Percentiles rank a stretch among this genome's conserved stretches.
Conservation (phyloP, 2,888 invertebrate genomes). For the Coleophora deauratella region DNA sequence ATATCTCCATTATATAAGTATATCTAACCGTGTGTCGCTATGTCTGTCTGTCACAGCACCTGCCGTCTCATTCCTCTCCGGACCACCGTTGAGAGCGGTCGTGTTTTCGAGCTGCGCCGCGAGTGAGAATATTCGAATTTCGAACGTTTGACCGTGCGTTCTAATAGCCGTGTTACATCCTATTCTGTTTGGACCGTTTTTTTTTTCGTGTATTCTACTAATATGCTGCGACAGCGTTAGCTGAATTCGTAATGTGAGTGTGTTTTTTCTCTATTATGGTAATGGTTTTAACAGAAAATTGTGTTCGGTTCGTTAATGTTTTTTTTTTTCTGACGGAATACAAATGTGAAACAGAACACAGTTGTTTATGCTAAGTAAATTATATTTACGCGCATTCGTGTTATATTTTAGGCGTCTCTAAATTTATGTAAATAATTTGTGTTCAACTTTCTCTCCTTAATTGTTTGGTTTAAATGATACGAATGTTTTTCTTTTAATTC, state of each 20-base stretch:
- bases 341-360: slow-evolving; percentile 18
- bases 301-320: slow-evolving; percentile 30
- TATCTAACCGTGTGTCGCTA: background rate
- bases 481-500: too few species aligned
- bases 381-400: too few species aligned
- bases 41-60: slow-evolving; percentile 17
- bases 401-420: too few species aligned
- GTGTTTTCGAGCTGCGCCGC: slow-evolving; percentile 25
- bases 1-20: background rate
- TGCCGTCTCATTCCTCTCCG: slow-evolving; percentile 45
- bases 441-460: too few species aligned
- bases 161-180: slow-evolving; percentile 42
- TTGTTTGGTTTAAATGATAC: too few species aligned
- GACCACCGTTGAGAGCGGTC: slow-evolving; percentile 34
- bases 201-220: slow-evolving; percentile 30
- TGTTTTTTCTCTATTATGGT: slow-evolving; percentile 33
- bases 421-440: too few species aligned
- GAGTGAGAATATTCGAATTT: slow-evolving; percentile 18
- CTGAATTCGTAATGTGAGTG: slow-evolving; percentile 48
- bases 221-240: slow-evolving; percentile 29
- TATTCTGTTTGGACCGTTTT: slow-evolving; percentile 27
- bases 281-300: slow-evolving; percentile 14
- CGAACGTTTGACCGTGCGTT: slow-evolving; percentile 34
- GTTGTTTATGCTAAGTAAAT: too few species aligned
- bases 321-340: slow-evolving; percentile 25